phyloP scores from a whole-genome alignment of 2,888 invertebrate species.

The Pterobdella sp. region DNA sequence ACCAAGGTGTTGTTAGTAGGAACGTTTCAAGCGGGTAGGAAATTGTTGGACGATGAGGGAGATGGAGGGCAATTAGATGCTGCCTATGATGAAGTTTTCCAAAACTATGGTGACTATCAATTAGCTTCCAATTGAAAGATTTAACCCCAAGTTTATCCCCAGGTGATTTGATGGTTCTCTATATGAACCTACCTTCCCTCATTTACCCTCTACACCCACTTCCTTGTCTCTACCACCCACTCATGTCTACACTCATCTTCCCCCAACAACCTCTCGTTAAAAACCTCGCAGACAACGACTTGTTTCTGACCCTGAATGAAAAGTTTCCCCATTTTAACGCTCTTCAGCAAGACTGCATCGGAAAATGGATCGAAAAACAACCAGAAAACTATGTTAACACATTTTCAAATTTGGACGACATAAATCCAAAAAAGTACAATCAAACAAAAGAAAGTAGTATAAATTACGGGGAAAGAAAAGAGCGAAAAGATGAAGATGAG shows the following conservation, averaged over 20 bases:
- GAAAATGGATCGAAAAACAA: no score
- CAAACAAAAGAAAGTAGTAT: no score
- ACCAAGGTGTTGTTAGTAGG: slow-evolving; percentile 33
- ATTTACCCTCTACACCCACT: slow-evolving; percentile 33
- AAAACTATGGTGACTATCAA: slow-evolving; percentile 27
- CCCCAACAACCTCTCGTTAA: slow-evolving; percentile 32
- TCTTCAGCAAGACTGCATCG: no score
- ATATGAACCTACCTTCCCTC: slow-evolving; percentile 31
- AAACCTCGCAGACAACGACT: slow-evolving; percentile 15
- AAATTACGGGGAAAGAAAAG: no score
- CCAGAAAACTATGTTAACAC: no score
- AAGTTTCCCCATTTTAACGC: background rate
- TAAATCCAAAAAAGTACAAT: no score
- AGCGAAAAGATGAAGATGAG: no score
- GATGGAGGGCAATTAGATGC: slow-evolving; percentile 34
- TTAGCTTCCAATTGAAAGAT: background rate
- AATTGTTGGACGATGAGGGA: slow-evolving; percentile 33
- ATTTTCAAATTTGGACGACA: no score
- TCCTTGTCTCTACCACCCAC: slow-evolving; percentile 31
- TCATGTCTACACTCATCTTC: slow-evolving; percentile 31
- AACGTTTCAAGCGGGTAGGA: slow-evolving; percentile 32
- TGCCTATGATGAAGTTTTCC: slow-evolving; percentile 33
- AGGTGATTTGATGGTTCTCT: slow-evolving; percentile 34
- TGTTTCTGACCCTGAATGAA: slow-evolving; percentile 14
- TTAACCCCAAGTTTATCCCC: background rate